Percentiles rank a stretch among this genome's conserved stretches.
Conservation (phyloP, 2,113 vertebrate species). For the Tetrao urogallus region DNA sequence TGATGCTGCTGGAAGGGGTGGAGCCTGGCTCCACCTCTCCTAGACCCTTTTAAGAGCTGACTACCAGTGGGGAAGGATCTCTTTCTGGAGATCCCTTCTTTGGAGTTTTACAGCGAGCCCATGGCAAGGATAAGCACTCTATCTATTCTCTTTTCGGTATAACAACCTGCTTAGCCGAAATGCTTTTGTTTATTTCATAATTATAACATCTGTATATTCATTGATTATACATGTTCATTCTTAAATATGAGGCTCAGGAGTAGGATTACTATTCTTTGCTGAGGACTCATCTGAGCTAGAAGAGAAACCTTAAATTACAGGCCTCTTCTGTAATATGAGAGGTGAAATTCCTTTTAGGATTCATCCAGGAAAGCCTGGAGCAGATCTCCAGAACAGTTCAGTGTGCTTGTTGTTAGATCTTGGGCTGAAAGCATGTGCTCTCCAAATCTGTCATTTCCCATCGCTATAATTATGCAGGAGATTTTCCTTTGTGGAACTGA, state of each 20-base stretch:
- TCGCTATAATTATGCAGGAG: not conserved
- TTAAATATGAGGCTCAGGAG: not conserved
- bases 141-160: too few species aligned
- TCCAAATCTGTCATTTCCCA: constrained; percentile 4
- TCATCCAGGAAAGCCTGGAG: not conserved
- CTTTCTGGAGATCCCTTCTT: too few species aligned
- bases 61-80: too few species aligned
- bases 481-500: not conserved
- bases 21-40: too few species aligned
- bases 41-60: too few species aligned
- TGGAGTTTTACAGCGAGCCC: too few species aligned
- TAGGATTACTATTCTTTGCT: not conserved
- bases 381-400: not conserved
- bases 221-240: not conserved
- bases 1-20: too few species aligned
- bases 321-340: not conserved
- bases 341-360: not conserved
- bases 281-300: not conserved
- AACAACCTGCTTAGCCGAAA: too few species aligned
- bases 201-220: too few species aligned
- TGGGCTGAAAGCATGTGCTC: not conserved
- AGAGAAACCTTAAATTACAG: not conserved
- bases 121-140: too few species aligned
- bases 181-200: too few species aligned
- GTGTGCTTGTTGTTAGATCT: not conserved